Evolutionary conservation across 2,888 invertebrate species (phyloP), one percentile per base, ranked within the genome.

Genomic region (Chalcosyrphus nemorum): DNA sequence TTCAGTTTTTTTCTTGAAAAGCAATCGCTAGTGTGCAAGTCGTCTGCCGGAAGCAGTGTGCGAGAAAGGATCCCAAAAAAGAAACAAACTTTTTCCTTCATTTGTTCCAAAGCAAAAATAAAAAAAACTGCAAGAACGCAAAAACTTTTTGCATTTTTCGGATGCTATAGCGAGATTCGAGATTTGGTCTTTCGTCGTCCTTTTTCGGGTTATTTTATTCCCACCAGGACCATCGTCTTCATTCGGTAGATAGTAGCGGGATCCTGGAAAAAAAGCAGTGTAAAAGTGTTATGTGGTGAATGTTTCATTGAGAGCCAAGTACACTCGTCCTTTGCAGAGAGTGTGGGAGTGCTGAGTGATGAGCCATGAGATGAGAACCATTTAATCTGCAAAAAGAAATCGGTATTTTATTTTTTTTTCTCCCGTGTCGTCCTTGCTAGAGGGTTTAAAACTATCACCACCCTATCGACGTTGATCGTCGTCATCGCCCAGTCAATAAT

Each of bases 221-320:
- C 47, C 47, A 21, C 15, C 24, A n/a, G 47, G 35, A 27, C 47
- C 68, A 32, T 52, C 57, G 68, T 76, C 47, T 50, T 47, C 19
- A 19, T 63, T 63, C 45, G 19, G 5, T 41, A n/a, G n/a, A n/a
- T n/a, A n/a, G n/a, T n/a, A n/a, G n/a, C n/a, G n/a, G n/a, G n/a
- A n/a, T n/a, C n/a, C n/a, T n/a, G 17, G 7, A 19, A 45, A 52
- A 35, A 35, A 81, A 70, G 68, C 75, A 81, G 75, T 81, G 68
- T 41, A 56, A 68, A 81, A 63, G 77, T 77, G 71, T 71, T 77
- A 13, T 77, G 74, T 72, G 80, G 80, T 54, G 54, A 65, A 43
- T 80, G 43, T 65, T 74, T 74, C 80, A 54, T 45, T 74, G 43
- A 66, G 35, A n/a, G n/a, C n/a, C n/a, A 21, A 66, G 38, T 41